Percentiles rank a stretch among this genome's conserved stretches.
These are phyloP conservation scores for Nephrotoma appendiculata DNA, from an alignment of 2,888 invertebrate genomes.

Conservation along the genomic window DNA sequence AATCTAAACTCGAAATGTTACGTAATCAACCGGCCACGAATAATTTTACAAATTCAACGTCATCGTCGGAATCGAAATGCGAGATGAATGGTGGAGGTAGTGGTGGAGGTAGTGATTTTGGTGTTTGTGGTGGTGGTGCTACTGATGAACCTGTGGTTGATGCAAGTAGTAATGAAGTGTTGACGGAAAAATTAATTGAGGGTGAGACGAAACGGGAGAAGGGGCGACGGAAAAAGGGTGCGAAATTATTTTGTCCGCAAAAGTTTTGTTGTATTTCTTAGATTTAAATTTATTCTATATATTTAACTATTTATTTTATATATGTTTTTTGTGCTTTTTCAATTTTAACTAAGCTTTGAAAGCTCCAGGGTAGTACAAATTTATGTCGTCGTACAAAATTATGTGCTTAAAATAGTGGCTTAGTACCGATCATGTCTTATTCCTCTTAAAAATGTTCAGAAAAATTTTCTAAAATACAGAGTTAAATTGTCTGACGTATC, in stretches of 20 bases:
- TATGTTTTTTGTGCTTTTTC: not conserved
- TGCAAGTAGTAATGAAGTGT: not conserved
- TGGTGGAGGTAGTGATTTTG: not conserved
- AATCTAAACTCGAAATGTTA: slow-evolving; percentile 34
- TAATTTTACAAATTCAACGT: not conserved
- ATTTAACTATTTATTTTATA: not conserved
- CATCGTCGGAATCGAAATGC: not conserved
- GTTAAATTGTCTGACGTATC: too few species aligned
- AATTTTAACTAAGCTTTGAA: not conserved
- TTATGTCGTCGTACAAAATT: too few species aligned
- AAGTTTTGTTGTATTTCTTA: not conserved
- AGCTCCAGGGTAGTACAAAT: too few species aligned
- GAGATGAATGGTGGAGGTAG: not conserved
- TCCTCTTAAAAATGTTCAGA: too few species aligned
- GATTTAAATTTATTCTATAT: not conserved
- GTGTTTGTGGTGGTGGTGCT: not conserved
- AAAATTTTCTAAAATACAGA: too few species aligned
- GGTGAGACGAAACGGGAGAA: not conserved
- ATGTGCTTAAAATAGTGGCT: too few species aligned
- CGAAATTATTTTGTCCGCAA: not conserved
- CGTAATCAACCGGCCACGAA: not conserved
- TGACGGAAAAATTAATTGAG: not conserved
- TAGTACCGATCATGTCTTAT: too few species aligned
- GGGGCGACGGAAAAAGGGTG: not conserved
- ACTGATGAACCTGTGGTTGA: not conserved